These are phyloP conservation scores for Silurus glanis DNA, from an alignment of 2,113 vertebrate species.

Conservation along the genomic window DNA sequence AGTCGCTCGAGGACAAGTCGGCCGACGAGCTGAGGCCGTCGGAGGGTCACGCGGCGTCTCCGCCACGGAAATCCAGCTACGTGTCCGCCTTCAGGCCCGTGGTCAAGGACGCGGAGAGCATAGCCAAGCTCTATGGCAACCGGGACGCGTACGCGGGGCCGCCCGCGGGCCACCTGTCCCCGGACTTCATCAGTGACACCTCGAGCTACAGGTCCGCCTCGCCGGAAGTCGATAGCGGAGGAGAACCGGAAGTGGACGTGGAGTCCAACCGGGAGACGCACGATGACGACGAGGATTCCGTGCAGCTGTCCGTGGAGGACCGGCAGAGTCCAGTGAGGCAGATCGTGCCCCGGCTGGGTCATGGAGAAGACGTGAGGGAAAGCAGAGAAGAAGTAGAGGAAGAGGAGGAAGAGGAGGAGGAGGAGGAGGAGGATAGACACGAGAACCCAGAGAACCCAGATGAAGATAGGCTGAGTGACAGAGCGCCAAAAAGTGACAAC, in stretches of 20 bases:
- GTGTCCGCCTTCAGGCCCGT: constrained; percentile 93
- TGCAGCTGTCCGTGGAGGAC: constrained; percentile 65
- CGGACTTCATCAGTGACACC: constrained; percentile 91
- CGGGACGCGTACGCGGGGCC: constrained; percentile 75
- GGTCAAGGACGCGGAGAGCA: constrained; percentile 89
- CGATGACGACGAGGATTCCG: constrained; percentile 80
- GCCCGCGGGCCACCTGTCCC: constrained; percentile 82
- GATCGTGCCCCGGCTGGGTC: neutral
- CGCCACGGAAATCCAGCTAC: constrained; percentile 81
- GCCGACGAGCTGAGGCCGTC: constrained; percentile 76
- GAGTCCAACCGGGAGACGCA: constrained; percentile 85
- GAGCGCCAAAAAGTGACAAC: constrained; percentile 66
- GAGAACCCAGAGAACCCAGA: neutral
- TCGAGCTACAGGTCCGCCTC: constrained; percentile 89
- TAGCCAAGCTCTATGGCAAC: constrained; percentile 91
- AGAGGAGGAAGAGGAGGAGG: neutral
- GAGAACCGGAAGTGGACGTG: constrained; percentile 91
- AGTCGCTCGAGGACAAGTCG: constrained; percentile 78
- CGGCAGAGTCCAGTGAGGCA: constrained; percentile 61
- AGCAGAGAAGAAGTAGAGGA: constrained; percentile 56
- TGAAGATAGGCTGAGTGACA: constrained; percentile 66
- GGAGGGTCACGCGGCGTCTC: constrained; percentile 67
- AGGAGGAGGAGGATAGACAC: constrained; percentile 10
- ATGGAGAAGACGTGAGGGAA: constrained; percentile 42
- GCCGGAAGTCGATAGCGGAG: constrained; percentile 85